These are phyloP conservation scores for Atopsyche davidsoni DNA, from an alignment of 1,140 invertebrate species.

Conservation along the genomic window DNA sequence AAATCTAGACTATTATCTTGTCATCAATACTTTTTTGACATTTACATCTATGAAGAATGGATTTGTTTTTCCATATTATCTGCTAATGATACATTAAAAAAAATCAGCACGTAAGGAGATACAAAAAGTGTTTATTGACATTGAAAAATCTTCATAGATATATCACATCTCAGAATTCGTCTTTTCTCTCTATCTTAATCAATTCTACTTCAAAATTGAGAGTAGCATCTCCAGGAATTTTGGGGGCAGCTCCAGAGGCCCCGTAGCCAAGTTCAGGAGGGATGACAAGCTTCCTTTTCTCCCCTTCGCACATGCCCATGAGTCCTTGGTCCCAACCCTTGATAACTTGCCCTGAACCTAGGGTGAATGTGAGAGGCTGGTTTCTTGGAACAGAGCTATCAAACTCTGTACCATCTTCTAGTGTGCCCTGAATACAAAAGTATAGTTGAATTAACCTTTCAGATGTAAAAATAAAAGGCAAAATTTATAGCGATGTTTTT, in stretches of 20 bases:
- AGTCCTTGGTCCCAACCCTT: conserved; percentile 84
- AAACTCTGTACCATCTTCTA: conserved; percentile 81
- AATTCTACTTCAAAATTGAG: conserved; percentile 81
- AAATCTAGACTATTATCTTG: too few relatives aligned
- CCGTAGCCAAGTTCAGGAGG: conserved; percentile 81
- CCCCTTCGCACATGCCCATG: conserved; percentile 80
- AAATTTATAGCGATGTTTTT: too few relatives aligned
- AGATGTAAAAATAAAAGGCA: too few relatives aligned
- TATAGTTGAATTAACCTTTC: conserved; percentile 13
- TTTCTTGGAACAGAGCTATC: conserved; percentile 69
- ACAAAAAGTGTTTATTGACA: conserved; percentile 2
- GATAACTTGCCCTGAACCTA: conserved; percentile 76
- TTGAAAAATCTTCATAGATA: not conserved
- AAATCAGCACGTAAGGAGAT: not conserved
- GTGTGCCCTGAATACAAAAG: conserved; percentile 56
- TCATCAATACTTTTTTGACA: not conserved
- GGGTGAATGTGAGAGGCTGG: conserved; percentile 69
- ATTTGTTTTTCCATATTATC: not conserved
- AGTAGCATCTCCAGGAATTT: conserved; percentile 73
- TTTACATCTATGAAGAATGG: conserved; percentile 1
- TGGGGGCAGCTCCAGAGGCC: conserved; percentile 66
- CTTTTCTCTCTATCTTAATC: conserved; percentile 64
- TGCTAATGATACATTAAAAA: not conserved
- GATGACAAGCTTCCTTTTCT: conserved; percentile 78
- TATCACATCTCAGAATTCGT: conserved; percentile 41